These are phyloP conservation scores for Benitochromis conjunctus DNA, from an alignment of 2,113 vertebrate genomes.

Conservation along the genomic window DNA sequence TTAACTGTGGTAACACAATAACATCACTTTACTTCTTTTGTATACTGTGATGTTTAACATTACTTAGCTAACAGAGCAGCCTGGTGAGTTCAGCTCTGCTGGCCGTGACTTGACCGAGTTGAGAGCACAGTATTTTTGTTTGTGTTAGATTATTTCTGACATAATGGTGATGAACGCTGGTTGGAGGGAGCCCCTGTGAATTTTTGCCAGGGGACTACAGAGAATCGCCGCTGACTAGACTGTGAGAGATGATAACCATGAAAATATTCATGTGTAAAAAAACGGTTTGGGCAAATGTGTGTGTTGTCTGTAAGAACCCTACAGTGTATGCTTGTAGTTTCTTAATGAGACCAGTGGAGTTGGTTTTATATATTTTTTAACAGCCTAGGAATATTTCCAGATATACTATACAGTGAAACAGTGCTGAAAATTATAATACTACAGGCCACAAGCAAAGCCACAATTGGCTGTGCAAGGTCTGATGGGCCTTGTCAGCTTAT, in stretches of 20 bases:
- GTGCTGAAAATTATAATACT: background rate
- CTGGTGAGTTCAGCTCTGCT: background rate
- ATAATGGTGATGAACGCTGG: background rate
- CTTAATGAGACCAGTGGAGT: background rate
- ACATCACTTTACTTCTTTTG: background rate
- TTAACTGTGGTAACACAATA: background rate
- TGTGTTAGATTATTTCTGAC: background rate
- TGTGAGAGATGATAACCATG: background rate
- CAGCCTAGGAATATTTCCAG: background rate
- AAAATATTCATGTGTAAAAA: background rate
- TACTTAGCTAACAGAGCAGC: background rate
- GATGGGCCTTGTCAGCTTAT: background rate
- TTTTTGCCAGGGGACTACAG: background rate
- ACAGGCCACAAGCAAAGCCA: background rate
- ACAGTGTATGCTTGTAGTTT: background rate
- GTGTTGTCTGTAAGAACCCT: background rate
- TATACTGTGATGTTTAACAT: background rate
- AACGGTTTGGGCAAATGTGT: background rate
- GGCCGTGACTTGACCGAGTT: background rate
- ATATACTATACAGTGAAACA: background rate
- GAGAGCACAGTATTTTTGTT: background rate
- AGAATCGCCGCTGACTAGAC: background rate
- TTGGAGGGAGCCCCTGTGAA: background rate
- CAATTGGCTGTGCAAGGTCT: background rate
- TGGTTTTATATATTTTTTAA: background rate